Evolutionary conservation across 2,113 vertebrate genomes (phyloP).

Genomic region (Planiliza haematocheilus): DNA sequence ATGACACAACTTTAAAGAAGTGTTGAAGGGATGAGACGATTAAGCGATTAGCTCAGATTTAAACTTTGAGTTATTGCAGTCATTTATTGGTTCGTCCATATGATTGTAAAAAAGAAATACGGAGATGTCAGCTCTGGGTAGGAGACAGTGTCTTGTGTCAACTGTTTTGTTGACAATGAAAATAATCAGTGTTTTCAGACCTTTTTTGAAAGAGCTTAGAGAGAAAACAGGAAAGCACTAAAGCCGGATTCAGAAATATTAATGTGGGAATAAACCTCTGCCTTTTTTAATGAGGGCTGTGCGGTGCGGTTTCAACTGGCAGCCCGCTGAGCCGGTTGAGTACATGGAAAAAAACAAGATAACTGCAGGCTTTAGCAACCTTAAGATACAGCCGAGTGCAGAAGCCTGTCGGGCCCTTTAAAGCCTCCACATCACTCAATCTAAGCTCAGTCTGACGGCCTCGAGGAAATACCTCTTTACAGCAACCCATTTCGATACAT

Average conservation of each 20-base stretch:
- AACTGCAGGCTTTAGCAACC: conserved; percentile 57
- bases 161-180: conserved; percentile 3
- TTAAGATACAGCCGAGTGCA: conserved; percentile 42
- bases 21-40: background rate
- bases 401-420: conserved; percentile 62
- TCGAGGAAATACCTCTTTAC: conserved; percentile 73
- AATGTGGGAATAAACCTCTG: conserved; percentile 45
- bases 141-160: too few relatives aligned
- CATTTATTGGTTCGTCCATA: too few relatives aligned
- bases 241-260: conserved; percentile 43
- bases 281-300: conserved; percentile 43
- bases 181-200: conserved; percentile 18
- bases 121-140: background rate
- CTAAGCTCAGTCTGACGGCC: conserved; percentile 64
- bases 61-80: too few relatives aligned
- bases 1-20: background rate
- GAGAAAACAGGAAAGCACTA: conserved; percentile 31
- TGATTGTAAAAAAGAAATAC: background rate
- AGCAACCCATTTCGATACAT: conserved; percentile 60
- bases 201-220: conserved; percentile 2
- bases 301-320: conserved; percentile 49
- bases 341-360: conserved; percentile 69
- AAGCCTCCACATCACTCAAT: conserved; percentile 73
- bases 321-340: conserved; percentile 51
- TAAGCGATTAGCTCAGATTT: background rate